phyloP scores from a whole-genome alignment of 64 coral and sea anemone genomes.

The Trachythela sp. region DNA sequence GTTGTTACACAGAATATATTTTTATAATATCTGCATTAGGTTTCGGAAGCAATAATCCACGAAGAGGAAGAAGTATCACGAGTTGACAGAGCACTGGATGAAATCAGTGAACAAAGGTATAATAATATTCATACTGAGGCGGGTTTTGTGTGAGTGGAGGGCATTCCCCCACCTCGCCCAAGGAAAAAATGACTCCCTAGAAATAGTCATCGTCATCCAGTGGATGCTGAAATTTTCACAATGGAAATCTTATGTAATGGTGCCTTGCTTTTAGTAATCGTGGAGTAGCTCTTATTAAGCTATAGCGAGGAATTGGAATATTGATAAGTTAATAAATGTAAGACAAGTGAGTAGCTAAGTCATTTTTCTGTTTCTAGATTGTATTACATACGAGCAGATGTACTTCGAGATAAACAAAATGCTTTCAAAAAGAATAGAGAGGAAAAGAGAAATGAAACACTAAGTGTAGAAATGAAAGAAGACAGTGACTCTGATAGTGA shows the following conservation, averaged over 20 bases:
- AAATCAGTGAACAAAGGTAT: conserved; percentile 18
- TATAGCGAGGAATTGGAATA: too few species aligned
- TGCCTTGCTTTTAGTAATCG: too few species aligned
- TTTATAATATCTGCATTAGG: background rate
- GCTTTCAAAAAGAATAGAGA: background rate
- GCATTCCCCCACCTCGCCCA: background rate
- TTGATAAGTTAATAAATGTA: too few species aligned
- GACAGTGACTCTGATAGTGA: conserved; percentile 7
- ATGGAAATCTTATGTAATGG: too few species aligned
- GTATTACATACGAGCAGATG: conserved; percentile 10
- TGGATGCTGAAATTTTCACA: too few species aligned
- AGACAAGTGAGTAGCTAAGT: too few species aligned
- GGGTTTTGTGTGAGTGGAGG: background rate
- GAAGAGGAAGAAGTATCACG: conserved; percentile 21
- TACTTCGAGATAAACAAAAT: conserved; percentile 11
- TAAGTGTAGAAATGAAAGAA: background rate
- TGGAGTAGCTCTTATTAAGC: too few species aligned
- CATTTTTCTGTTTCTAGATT: background rate
- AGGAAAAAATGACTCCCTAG: too few species aligned
- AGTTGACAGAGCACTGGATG: conserved; percentile 2
- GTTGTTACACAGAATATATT: background rate
- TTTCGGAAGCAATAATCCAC: conserved; percentile 15
- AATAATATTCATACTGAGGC: background rate
- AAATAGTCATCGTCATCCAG: too few species aligned
- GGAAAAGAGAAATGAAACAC: background rate